A percentile compares a stretch with the other conserved stretches of the same genome.
Conservation (phyloP, 2,888 invertebrate genomes). For the Notodonta dromedarius region DNA sequence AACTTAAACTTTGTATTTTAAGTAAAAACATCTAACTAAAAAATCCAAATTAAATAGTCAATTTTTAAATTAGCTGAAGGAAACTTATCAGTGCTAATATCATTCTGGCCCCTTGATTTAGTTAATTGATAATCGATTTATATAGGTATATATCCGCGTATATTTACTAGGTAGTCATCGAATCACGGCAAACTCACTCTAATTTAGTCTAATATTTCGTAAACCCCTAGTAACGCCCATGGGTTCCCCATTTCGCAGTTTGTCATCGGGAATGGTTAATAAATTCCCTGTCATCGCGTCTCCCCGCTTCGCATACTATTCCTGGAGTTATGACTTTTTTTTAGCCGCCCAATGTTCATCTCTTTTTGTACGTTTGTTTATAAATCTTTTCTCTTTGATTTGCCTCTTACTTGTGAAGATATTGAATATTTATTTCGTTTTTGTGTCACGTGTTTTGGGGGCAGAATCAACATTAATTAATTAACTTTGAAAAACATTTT, state of each 20-base stretch:
- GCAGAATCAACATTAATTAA: neutral
- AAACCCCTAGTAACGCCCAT: constrained; percentile 35
- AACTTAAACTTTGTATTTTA: too few relatives aligned
- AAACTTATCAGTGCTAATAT: too few relatives aligned
- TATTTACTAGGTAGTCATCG: constrained; percentile 12
- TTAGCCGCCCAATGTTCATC: constrained; percentile 23
- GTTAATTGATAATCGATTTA: too few relatives aligned
- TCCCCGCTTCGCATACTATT: constrained; percentile 66
- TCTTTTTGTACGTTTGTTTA: constrained; percentile 34
- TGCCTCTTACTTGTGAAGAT: constrained; percentile 16
- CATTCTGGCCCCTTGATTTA: too few relatives aligned
- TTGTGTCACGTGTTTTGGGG: neutral
- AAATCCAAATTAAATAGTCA: too few relatives aligned
- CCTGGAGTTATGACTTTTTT: constrained; percentile 51
- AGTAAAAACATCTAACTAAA: too few relatives aligned
- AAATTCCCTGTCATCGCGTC: constrained; percentile 79
- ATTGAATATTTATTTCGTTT: constrained; percentile 19
- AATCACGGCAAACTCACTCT: constrained; percentile 8
- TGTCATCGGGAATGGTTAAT: constrained; percentile 79
- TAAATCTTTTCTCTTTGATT: constrained; percentile 36
- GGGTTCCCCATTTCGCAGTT: constrained; percentile 66
- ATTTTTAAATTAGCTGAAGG: too few relatives aligned
- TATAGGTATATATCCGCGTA: too few relatives aligned
- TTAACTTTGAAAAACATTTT: neutral
- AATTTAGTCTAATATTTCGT: constrained; percentile 9